A percentile compares a stretch with the other conserved stretches of the same genome.
Evolutionary conservation across 2,888 invertebrate species (phyloP).

Genomic region (Rhaphigaster nebulosa): DNA sequence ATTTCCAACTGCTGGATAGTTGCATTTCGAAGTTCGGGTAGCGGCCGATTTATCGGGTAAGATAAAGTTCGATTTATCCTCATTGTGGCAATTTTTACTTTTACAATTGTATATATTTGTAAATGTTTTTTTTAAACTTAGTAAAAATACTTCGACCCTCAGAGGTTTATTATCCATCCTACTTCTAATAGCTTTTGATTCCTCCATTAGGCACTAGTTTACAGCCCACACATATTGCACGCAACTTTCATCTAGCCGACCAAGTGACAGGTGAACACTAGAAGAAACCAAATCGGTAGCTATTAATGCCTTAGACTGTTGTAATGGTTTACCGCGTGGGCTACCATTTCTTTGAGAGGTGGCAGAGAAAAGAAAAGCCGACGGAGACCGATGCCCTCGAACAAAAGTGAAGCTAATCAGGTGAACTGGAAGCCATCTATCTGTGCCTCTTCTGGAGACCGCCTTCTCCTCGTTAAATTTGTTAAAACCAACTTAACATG

Average conservation of each 20-base stretch:
- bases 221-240: not conserved
- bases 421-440: not conserved
- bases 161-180: too few relatives aligned
- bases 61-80: too few relatives aligned
- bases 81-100: too few relatives aligned
- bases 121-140: too few relatives aligned
- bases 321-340: not conserved
- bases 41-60: too few relatives aligned
- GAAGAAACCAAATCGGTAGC: not conserved
- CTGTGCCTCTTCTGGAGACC: not conserved
- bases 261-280: not conserved
- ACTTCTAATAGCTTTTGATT: too few relatives aligned
- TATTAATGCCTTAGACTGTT: not conserved
- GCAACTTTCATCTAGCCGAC: not conserved
- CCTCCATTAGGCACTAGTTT: too few relatives aligned
- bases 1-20: too few relatives aligned
- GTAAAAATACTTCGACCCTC: too few relatives aligned
- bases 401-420: conserved; percentile 1
- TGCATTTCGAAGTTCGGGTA: too few relatives aligned
- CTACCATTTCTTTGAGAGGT: conserved; percentile 15
- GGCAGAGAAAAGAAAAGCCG: not conserved
- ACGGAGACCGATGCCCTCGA: not conserved
- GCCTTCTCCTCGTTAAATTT: not conserved
- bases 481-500: not conserved
- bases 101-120: too few relatives aligned